A percentile compares a stretch with the other conserved stretches of the same genome.
These are phyloP conservation scores for Oxytorus armatus DNA, from an alignment of 2,888 invertebrate genomes.

Conservation along the genomic window DNA sequence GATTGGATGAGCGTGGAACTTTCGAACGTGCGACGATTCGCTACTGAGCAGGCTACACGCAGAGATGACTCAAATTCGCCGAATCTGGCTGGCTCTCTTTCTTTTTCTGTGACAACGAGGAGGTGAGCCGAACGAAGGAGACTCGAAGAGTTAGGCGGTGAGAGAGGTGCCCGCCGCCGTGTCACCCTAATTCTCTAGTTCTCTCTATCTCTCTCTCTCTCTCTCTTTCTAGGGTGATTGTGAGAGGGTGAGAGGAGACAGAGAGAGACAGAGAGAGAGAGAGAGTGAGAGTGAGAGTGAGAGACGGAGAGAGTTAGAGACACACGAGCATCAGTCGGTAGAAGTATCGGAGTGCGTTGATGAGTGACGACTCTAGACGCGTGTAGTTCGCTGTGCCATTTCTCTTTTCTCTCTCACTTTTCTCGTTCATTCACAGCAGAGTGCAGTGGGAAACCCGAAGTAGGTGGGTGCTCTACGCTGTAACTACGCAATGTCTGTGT, in stretches of 20 bases:
- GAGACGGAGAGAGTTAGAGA: constrained; percentile 18
- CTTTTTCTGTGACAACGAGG: constrained; percentile 55
- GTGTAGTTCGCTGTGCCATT: constrained; percentile 69
- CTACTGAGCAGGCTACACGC: constrained; percentile 51
- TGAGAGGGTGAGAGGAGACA: constrained; percentile 15
- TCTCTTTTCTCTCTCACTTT: constrained; percentile 70
- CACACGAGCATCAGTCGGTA: constrained; percentile 67
- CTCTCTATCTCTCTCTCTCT: constrained; percentile 42
- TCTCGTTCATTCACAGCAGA: constrained; percentile 76
- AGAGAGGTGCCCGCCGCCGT: constrained; percentile 76
- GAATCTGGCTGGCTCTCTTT: constrained; percentile 58
- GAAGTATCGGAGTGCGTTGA: constrained; percentile 81
- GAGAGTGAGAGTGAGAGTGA: constrained; percentile 37
- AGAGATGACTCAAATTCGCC: constrained; percentile 61
- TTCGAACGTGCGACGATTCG: constrained; percentile 46
- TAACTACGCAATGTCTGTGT: constrained; percentile 83
- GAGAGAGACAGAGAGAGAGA: too few species aligned
- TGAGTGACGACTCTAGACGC: constrained; percentile 78
- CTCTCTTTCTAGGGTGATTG: constrained; percentile 1
- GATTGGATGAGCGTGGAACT: constrained; percentile 78
- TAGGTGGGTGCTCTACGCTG: constrained; percentile 83
- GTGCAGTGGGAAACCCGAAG: constrained; percentile 83
- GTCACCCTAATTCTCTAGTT: constrained; percentile 58
- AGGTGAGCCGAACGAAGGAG: constrained; percentile 78
- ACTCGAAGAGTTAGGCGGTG: constrained; percentile 75